Evolutionary conservation across 2,797 vertebrate species (phyloP), one percentile per base, ranked within the genome.

Genomic region (Lithobates pipiens): DNA sequence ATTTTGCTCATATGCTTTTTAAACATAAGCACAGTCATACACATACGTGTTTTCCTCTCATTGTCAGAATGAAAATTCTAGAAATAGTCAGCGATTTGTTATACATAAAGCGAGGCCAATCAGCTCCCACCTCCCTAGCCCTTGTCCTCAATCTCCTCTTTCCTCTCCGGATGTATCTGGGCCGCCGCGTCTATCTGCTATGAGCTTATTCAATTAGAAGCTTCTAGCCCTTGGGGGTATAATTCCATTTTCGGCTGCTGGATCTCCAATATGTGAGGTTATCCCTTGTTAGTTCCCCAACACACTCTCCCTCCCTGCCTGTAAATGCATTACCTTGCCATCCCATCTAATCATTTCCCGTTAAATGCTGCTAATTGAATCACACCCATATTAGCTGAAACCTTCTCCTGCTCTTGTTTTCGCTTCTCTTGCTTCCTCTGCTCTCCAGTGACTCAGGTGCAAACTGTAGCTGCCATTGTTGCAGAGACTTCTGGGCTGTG

Each of bases 201-300:
- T 83, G 63, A 83, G 85, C 71, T 87, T 87, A 87, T 87, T 87
- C 85, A 87, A 83, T 87, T 87, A 87, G 85, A 83, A 87, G 76
- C 85, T 76, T 83, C 85, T 70, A 70, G 76, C 85, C 85, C 81
- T 86, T 79, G 85, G 85, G 85, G 80, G 76, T 80, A 87, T 87
- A 87, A 87, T 83, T 87, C 85, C 85, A 87, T 87, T 87, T 87
- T 87, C 85, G 34, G 70, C 70, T 87, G 76, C 85, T 83, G 76
- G 70, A 83, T 83, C 76, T 87, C 76, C 80, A 87, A 34, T 83
- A 79, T 83, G 81, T 76, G 85, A 83, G 85, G 85, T 87, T 83
- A 83, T 87, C 80, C 85, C 83, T 88, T 74, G 83, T 82, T 77
- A 88, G 83, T 76, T 81, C 70, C 71, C 75, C 57, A 71, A 57